Base-by-base conservation (phyloP, 2,113 vertebrate species). In the Centropus bengalensis region DNA sequence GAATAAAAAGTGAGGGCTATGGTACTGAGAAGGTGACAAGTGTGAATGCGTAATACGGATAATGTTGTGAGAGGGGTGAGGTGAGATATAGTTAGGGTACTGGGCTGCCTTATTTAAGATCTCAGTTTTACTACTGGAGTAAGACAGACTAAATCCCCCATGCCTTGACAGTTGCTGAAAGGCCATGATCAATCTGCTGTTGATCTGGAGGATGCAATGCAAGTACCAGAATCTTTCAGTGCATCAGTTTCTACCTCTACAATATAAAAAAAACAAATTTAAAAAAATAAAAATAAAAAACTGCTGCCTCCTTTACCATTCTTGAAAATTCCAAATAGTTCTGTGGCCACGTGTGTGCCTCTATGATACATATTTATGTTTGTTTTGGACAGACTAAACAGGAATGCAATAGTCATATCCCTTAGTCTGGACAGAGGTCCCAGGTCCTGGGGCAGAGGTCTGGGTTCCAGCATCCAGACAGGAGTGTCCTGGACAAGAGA, bases 371-470 rank as follows among this genome's bases (percentile, higher is more conserved):
- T 7, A 6, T 1, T 62, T 6, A 6, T 9, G 1, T 52, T 84
- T 47, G 7, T 58, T 56, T 14, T 28, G 10, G 11, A 32, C 58
- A 47, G 27, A 79, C 15, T 14, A 70, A 67, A 78, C 0, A 2
- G 45, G 22, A 62, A 70, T 14, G 16, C 1, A 3, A 8, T 12
- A 55, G 21, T 16, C 14, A 8, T 1, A 4, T 38, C 13, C 24
- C 14, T 58, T 19, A 55, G 17, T 15, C 27, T 21, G 3, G 4
- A n/a, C 27, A 69, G 64, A 86, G 27, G 23, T 3, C 8, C 4
- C 2, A 5, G 7, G 14, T 45, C 60, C 76, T 1, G 1, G 3
- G 15, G 4, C 30, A 52, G 32, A 18, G 14, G 9, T 5, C 14
- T 64, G 22, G 8, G 9, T 5, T 78, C 44, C 30, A 28, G 33